A percentile compares a stretch with the other conserved stretches of the same genome.
phyloP scores from a whole-genome alignment of 2,888 invertebrate species.

The Stenichneumon culpator region DNA sequence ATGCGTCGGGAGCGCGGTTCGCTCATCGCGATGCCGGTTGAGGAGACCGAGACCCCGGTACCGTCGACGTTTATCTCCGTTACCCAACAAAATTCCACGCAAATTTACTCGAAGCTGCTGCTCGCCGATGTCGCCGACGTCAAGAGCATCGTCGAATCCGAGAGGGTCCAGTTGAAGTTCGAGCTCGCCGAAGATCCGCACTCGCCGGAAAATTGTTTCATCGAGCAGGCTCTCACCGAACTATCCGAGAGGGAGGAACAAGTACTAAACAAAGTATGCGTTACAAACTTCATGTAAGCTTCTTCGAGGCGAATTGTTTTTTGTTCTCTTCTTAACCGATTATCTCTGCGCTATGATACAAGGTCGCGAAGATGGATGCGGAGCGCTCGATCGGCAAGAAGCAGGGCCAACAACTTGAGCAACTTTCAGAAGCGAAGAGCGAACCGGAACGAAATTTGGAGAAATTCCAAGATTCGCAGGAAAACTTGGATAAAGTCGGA shows the following conservation, averaged over 20 bases:
- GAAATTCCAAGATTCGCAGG: conserved; percentile 18
- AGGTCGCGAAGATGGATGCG: conserved; percentile 23
- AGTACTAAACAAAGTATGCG: conserved; percentile 69
- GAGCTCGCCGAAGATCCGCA: conserved; percentile 89
- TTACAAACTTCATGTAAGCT: neutral
- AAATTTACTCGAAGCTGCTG: conserved; percentile 92
- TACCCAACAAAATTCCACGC: conserved; percentile 86
- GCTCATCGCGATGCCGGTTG: conserved; percentile 87
- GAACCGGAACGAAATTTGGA: conserved; percentile 39
- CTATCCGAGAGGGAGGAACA: conserved; percentile 86
- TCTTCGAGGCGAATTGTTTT: neutral
- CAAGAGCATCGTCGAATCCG: conserved; percentile 90
- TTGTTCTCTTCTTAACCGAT: conserved; percentile 15
- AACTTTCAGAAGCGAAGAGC: conserved; percentile 31
- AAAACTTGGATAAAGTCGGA: conserved; percentile 23
- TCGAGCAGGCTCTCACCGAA: conserved; percentile 93
- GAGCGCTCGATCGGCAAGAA: conserved; percentile 34
- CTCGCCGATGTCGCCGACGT: conserved; percentile 90
- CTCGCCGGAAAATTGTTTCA: conserved; percentile 94
- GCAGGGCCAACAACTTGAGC: conserved; percentile 4
- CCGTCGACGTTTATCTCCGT: conserved; percentile 83
- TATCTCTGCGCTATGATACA: neutral
- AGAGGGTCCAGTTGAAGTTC: conserved; percentile 87
- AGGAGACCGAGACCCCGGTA: conserved; percentile 77
- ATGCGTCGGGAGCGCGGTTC: conserved; percentile 93